phyloP scores from a whole-genome alignment of 2,888 invertebrate genomes.

The Caradrina kadenii region DNA sequence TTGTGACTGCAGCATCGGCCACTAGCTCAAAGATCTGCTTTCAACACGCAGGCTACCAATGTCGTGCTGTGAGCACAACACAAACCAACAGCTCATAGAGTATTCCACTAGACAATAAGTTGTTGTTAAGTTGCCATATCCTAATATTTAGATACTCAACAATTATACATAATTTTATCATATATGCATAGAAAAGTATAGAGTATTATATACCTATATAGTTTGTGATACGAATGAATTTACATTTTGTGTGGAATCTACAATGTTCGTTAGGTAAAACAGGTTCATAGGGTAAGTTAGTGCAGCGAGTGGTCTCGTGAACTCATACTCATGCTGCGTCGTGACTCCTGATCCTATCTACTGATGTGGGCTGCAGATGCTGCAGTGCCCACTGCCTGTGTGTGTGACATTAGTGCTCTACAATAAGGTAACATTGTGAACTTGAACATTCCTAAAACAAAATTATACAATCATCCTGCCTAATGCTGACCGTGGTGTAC shows the following conservation, averaged over 20 bases:
- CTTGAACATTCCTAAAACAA: conserved; percentile 32
- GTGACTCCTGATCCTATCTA: neutral
- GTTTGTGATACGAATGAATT: conserved; percentile 90
- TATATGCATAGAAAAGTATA: conserved; percentile 84
- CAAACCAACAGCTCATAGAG: conserved; percentile 69
- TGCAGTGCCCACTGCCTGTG: neutral
- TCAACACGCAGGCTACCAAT: too few species aligned
- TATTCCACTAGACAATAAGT: conserved; percentile 90
- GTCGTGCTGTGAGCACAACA: conserved; percentile 29
- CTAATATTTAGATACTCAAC: conserved; percentile 89
- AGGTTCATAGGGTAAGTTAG: conserved; percentile 65
- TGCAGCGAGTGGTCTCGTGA: conserved; percentile 1
- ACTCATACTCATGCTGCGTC: neutral
- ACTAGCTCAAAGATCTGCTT: conserved; percentile 8
- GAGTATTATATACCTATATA: conserved; percentile 87
- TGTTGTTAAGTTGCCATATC: conserved; percentile 90
- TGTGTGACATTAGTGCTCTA: neutral
- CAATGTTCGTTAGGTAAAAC: conserved; percentile 73
- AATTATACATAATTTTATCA: conserved; percentile 82
- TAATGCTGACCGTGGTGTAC: neutral
- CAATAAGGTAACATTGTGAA: conserved; percentile 1
- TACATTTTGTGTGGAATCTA: conserved; percentile 86
- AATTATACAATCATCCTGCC: neutral
- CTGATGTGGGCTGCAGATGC: neutral
- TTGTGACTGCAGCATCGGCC: neutral